A percentile compares a stretch with the other conserved stretches of the same genome.
Evolutionary conservation across 2,113 vertebrate genomes (phyloP).

Genomic region (Petrocephalus zakoni): DNA sequence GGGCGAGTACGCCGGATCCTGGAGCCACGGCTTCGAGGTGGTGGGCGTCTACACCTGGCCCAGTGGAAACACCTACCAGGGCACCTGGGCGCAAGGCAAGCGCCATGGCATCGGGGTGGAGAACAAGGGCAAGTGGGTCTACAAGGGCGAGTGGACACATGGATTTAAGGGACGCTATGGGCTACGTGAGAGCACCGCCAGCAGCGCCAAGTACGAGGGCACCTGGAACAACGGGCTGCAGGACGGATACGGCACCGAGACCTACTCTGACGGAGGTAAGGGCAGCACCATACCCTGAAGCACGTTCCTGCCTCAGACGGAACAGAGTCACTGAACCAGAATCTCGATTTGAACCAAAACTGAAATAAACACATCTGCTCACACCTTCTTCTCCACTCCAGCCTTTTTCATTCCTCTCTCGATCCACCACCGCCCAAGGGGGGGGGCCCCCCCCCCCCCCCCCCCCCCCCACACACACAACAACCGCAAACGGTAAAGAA

Average conservation of each 20-base stretch:
- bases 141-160: conserved; percentile 97
- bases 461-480: background rate
- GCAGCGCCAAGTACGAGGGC: conserved; percentile 92
- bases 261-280: conserved; percentile 98
- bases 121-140: conserved; percentile 98
- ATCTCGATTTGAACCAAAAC: background rate
- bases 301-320: background rate
- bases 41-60: conserved; percentile 98
- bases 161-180: conserved; percentile 99
- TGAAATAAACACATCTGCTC: conserved; percentile 74
- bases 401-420: background rate
- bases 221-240: conserved; percentile 98
- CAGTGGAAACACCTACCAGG: conserved; percentile 96
- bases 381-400: background rate
- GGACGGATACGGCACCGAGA: conserved; percentile 97
- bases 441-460: background rate
- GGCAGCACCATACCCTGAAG: conserved; percentile 25
- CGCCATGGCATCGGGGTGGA: conserved; percentile 93
- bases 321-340: background rate
- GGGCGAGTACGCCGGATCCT: conserved; percentile 95
- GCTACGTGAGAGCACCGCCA: conserved; percentile 86
- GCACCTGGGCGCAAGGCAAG: conserved; percentile 98
- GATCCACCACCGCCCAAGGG: too few relatives aligned
- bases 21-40: conserved; percentile 97
- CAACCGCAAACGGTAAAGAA: too few relatives aligned